Evolutionary conservation across 2,888 invertebrate genomes (phyloP), one percentile per base, ranked within the genome.

Genomic region (Metellina segmentata): DNA sequence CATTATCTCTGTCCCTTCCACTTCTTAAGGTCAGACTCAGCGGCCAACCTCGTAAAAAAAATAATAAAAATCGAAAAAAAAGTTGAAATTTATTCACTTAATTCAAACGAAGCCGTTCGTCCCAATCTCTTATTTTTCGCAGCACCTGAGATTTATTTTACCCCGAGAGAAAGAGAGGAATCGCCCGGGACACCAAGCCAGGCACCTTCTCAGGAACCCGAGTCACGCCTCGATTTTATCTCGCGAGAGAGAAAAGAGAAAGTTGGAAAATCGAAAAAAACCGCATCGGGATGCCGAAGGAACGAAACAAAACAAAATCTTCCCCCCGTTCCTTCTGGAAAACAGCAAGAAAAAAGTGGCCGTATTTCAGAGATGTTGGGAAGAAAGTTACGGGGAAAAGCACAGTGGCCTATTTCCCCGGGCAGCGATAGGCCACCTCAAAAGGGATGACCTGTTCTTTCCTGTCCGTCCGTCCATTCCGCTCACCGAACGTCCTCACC

Each of bases 331-430:
- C 48, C 52, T 78, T 74, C 79, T n/a, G 71, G 61, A 34, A 53
- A 51, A 53, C 8, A 74, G 51, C 82, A 75, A 82, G 51, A 89
- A 83, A 19, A 71, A 82, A 69, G 48, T 77, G 89, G 83, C 89
- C 81, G 89, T 89, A 89, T 83, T 83, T 83, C 89, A 83, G 83
- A 51, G 89, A 79, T 48, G 77, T 16, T 51, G 77, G 77, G 61
- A 53, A 87, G 86, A 86, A 86, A 86, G 78, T 71, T 72, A 71
- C 51, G 81, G 87, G 87, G 53, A 72, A 86, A 81, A 83, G 91
- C 82, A 87, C 75, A 74, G 82, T 91, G 91, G 87, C 91, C 91
- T 87, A 91, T 87, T 91, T 91, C 91, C 91, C 71, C 87, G 69
- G 81, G 90, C 90, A 49, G 77, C 82, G 82, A 91, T 87, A 91